phyloP scores from a whole-genome alignment of 2,888 invertebrate species.

The Bursaphelenchus okinawaensis region DNA sequence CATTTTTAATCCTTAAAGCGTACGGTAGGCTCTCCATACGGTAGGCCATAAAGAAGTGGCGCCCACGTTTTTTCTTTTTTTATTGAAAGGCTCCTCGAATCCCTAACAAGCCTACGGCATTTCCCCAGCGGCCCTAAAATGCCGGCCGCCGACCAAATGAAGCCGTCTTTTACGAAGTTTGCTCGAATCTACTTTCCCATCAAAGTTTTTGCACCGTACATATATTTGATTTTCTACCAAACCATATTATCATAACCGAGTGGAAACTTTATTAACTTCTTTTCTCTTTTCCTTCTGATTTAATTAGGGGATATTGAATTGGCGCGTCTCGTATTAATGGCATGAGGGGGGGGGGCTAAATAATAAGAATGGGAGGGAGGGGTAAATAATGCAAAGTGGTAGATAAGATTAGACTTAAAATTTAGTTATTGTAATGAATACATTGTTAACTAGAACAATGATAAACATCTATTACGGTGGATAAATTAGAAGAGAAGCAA shows the following conservation, averaged over 20 bases:
- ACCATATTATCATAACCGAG: background rate
- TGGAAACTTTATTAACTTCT: background rate
- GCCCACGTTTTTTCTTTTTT: background rate
- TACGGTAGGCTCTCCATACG: too few species aligned
- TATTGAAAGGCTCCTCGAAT: background rate
- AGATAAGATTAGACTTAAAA: background rate
- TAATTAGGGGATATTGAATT: background rate
- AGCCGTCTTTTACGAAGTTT: background rate
- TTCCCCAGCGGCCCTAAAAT: background rate
- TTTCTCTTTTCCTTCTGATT: background rate
- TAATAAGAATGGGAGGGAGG: too few species aligned
- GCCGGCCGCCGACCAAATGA: background rate
- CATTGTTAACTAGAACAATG: too few species aligned
- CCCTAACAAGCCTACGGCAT: background rate
- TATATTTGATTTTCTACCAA: background rate
- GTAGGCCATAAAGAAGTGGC: background rate
- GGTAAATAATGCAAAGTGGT: too few species aligned
- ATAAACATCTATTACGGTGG: too few species aligned
- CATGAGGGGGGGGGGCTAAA: too few species aligned
- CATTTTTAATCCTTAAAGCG: too few species aligned
- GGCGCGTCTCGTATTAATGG: background rate
- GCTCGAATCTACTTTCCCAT: background rate
- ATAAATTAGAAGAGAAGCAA: too few species aligned
- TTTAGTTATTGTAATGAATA: background rate
- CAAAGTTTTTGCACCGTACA: background rate